These are phyloP conservation scores for Temnopleurus reevesii DNA, from an alignment of 53 echinoderm and acorn worm genomes.

Conservation along the genomic window DNA sequence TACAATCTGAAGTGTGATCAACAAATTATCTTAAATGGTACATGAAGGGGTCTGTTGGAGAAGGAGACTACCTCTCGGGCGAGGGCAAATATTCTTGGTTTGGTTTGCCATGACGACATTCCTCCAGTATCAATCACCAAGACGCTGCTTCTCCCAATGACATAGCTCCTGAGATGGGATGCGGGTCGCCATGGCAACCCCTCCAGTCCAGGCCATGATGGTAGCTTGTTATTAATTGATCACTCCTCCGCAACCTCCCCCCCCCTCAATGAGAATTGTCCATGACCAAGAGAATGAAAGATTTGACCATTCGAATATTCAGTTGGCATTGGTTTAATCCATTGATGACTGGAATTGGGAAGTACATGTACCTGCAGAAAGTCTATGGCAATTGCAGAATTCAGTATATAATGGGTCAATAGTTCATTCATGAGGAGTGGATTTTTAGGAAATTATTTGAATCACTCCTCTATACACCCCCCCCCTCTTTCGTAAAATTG, in stretches of 20 bases:
- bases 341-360: no score
- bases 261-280: background rate
- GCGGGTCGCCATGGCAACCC: constrained; percentile 43
- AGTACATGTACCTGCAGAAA: no score
- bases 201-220: constrained; percentile 9
- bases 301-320: background rate
- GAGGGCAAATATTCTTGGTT: constrained; percentile 22
- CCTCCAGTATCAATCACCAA: constrained; percentile 51
- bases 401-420: no score
- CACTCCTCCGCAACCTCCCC: background rate
- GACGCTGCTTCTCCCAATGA: constrained; percentile 50
- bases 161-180: constrained; percentile 46
- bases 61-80: background rate
- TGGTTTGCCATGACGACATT: constrained; percentile 37
- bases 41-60: no score
- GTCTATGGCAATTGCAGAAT: no score
- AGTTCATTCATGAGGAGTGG: no score
- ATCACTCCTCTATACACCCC: no score
- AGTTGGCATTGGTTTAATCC: background rate
- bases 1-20: no score
- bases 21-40: no score
- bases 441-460: no score
- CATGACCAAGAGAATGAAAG: constrained; percentile 32
- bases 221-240: background rate
- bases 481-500: no score